phyloP scores from a whole-genome alignment of 2,888 invertebrate genomes.

The Sinhomidia bicolor region DNA sequence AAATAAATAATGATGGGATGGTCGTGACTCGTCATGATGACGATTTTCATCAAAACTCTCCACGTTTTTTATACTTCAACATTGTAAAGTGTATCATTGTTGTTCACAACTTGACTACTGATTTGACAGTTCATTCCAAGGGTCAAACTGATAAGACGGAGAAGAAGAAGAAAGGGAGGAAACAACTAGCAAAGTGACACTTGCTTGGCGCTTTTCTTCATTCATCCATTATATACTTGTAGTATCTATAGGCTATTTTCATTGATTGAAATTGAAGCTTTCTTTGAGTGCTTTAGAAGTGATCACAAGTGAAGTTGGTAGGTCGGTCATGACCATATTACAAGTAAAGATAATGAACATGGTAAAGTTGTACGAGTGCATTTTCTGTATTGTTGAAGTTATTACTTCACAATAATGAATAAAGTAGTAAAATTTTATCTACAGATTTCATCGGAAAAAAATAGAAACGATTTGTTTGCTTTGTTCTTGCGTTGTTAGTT shows the following conservation, averaged over 20 bases:
- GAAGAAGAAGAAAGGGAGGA: constrained; percentile 11
- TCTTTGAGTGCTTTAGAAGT: neutral
- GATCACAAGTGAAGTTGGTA: neutral
- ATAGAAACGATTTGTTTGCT: constrained; percentile 64
- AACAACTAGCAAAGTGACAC: neutral
- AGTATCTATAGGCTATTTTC: neutral
- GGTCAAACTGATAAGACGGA: constrained; percentile 67
- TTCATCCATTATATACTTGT: constrained; percentile 15
- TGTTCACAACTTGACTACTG: constrained; percentile 40
- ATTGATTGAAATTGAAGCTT: neutral
- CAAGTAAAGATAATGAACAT: neutral
- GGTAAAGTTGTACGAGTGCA: neutral
- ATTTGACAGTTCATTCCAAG: constrained; percentile 71
- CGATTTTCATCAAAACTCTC: constrained; percentile 37
- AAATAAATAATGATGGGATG: neutral
- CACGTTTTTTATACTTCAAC: constrained; percentile 15
- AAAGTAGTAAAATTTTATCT: constrained; percentile 27
- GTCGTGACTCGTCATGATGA: neutral
- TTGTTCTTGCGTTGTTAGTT: neutral
- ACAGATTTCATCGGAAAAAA: constrained; percentile 52
- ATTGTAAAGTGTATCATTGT: constrained; percentile 12
- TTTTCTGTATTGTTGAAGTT: neutral
- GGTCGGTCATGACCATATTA: constrained; percentile 37
- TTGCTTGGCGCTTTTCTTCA: neutral
- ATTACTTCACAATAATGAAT: constrained; percentile 35